Percentiles rank a stretch among this genome's conserved stretches.
These are phyloP conservation scores for Psittacara wagleri DNA, from an alignment of 2,113 vertebrate species.

Conservation along the genomic window DNA sequence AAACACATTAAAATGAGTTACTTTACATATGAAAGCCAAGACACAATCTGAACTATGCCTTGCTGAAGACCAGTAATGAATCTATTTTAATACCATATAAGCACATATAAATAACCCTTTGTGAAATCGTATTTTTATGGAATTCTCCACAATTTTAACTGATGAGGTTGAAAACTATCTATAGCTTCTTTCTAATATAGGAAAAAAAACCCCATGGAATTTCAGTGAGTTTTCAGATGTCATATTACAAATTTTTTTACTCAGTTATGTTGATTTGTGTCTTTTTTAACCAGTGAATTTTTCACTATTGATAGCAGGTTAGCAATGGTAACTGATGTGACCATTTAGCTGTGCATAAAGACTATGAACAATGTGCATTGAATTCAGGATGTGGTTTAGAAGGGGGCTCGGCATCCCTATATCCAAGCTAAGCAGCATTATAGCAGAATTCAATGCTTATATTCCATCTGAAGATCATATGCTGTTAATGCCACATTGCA, in stretches of 20 bases:
- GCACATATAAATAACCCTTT: background rate
- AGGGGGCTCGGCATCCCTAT: background rate
- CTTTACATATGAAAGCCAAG: constrained; percentile 59
- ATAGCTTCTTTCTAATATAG: background rate
- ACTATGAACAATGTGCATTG: background rate
- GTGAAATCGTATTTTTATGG: background rate
- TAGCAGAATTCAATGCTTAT: background rate
- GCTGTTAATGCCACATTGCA: background rate
- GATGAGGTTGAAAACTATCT: background rate
- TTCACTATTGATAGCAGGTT: background rate
- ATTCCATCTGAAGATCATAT: background rate
- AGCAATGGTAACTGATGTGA: background rate
- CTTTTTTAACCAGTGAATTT: background rate
- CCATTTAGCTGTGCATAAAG: background rate
- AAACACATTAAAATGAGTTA: constrained; percentile 41
- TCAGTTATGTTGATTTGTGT: background rate
- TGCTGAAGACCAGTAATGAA: constrained; percentile 21
- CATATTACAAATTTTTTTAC: background rate
- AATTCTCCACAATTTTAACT: constrained; percentile 40
- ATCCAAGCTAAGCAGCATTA: background rate
- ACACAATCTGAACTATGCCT: constrained; percentile 8
- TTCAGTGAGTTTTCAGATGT: background rate
- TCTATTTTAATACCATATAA: constrained; percentile 34
- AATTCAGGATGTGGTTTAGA: background rate
- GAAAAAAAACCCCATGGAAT: background rate